Percentiles rank a stretch among this genome's conserved stretches.
These are phyloP conservation scores for Drosophila paranaensis DNA, from an alignment of 2,888 invertebrate genomes.

Conservation along the genomic window DNA sequence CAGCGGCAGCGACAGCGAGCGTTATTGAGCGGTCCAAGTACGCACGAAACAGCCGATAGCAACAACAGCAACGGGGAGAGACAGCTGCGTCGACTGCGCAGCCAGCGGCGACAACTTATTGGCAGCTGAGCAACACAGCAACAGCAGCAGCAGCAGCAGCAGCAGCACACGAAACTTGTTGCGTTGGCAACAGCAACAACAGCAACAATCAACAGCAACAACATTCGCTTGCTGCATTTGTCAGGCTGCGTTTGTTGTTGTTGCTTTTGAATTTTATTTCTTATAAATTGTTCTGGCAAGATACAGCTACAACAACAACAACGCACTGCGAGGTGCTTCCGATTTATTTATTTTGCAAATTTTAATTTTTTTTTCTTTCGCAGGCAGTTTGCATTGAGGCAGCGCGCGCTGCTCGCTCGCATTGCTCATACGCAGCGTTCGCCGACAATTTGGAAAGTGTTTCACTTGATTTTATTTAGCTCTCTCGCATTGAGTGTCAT, in stretches of 20 bases:
- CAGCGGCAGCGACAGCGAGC: conserved; percentile 33
- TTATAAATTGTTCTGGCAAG: conserved; percentile 69
- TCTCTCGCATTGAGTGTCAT: conserved; percentile 14
- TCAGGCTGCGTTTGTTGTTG: conserved; percentile 31
- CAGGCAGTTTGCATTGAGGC: conserved; percentile 63
- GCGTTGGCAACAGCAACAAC: conserved; percentile 64
- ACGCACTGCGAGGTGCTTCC: conserved; percentile 65
- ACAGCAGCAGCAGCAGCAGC: no score
- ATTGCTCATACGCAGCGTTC: conserved; percentile 67
- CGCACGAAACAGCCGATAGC: conserved; percentile 67
- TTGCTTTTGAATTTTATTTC: conserved; percentile 49
- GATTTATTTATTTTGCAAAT: conserved; percentile 66
- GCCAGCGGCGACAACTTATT: conserved; percentile 70
- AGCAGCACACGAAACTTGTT: conserved; percentile 70
- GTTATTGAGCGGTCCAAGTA: conserved; percentile 78
- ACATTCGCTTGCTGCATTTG: conserved; percentile 66
- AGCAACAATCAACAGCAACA: conserved; percentile 43
- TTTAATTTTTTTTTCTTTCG: conserved; percentile 25
- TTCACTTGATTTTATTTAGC: conserved; percentile 26
- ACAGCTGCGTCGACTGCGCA: conserved; percentile 60
- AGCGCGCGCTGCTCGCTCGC: conserved; percentile 28
- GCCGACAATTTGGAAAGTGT: conserved; percentile 74
- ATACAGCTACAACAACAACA: conserved; percentile 41
- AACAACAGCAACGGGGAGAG: conserved; percentile 45
- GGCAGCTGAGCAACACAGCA: conserved; percentile 55